A percentile compares a stretch with the other conserved stretches of the same genome.
These are phyloP conservation scores for Hydrochoerus hydrochaeris DNA, from an alignment of 2,113 vertebrate genomes.

Conservation along the genomic window DNA sequence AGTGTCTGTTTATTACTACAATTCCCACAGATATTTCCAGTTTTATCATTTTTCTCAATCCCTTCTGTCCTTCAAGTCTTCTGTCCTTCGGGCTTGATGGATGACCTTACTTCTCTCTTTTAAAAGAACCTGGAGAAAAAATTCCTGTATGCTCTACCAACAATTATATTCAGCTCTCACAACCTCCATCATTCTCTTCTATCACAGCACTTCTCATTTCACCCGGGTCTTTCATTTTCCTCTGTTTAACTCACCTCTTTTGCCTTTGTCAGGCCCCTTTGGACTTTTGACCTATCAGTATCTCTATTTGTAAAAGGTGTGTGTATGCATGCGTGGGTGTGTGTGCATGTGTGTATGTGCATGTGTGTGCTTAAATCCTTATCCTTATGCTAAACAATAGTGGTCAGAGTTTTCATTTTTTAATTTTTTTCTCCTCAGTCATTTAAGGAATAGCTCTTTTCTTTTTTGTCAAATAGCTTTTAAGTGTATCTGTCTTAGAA, in stretches of 20 bases:
- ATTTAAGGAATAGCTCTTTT: slow-evolving; percentile 1
- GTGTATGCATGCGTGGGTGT: no score
- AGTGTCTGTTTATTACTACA: not conserved
- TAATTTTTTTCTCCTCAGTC: not conserved
- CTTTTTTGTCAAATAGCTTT: not conserved
- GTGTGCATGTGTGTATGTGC: not conserved
- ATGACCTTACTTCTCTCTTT: not conserved
- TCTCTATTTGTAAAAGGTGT: not conserved
- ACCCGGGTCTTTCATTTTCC: not conserved
- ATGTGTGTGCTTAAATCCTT: not conserved
- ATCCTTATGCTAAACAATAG: not conserved
- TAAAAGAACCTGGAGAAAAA: not conserved
- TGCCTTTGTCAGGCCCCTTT: not conserved
- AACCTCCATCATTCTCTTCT: not conserved
- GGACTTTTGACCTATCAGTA: not conserved
- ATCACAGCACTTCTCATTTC: not conserved
- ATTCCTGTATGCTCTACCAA: not conserved
- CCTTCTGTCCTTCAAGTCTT: not conserved
- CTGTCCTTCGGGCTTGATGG: not conserved
- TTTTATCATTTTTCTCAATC: not conserved
- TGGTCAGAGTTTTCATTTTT: slow-evolving; percentile 10
- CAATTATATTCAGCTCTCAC: not conserved
- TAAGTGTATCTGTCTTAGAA: not conserved
- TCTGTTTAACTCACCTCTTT: not conserved
- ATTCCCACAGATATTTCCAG: not conserved